Evolutionary conservation across 64 coral and sea anemone genomes (phyloP).

Genomic region (Porites australiensis): DNA sequence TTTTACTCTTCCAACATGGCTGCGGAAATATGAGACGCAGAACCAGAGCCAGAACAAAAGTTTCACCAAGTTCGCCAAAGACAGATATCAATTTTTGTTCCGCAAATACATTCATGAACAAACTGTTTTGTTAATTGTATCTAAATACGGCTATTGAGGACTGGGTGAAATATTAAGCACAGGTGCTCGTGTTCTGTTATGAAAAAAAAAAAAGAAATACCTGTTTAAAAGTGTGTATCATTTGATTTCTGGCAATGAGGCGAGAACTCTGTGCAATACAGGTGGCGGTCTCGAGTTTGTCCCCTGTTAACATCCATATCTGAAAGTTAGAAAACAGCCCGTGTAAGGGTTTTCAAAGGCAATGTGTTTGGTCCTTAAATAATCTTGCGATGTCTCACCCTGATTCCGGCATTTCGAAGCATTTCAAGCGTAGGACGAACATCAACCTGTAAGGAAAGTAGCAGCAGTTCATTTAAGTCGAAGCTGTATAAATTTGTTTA

Average conservation of each 20-base stretch:
- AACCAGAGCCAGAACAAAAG: too few relatives aligned
- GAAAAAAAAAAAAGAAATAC: constrained; percentile 4
- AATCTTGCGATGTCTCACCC: constrained; percentile 32
- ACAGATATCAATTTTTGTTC: too few relatives aligned
- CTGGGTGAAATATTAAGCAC: neutral
- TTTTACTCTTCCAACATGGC: too few relatives aligned
- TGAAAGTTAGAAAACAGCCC: constrained; percentile 4
- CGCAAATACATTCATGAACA: too few relatives aligned
- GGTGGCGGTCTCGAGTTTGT: constrained; percentile 97
- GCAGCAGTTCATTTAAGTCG: neutral
- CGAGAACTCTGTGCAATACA: constrained; percentile 98
- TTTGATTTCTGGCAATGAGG: constrained; percentile 92
- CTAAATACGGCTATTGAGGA: too few relatives aligned
- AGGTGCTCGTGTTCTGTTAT: neutral
- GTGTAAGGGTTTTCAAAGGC: neutral
- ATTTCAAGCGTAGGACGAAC: constrained; percentile 98
- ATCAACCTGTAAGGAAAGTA: constrained; percentile 63
- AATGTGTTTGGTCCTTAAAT: neutral
- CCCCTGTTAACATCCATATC: constrained; percentile 99
- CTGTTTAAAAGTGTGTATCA: constrained; percentile 95
- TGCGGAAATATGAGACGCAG: too few relatives aligned
- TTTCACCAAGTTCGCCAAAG: too few relatives aligned
- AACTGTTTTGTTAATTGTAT: too few relatives aligned
- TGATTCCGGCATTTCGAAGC: constrained; percentile 96
- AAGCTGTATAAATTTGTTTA: neutral